Evolutionary conservation across 2,113 vertebrate species (phyloP).

Genomic region (Furnarius figulus): DNA sequence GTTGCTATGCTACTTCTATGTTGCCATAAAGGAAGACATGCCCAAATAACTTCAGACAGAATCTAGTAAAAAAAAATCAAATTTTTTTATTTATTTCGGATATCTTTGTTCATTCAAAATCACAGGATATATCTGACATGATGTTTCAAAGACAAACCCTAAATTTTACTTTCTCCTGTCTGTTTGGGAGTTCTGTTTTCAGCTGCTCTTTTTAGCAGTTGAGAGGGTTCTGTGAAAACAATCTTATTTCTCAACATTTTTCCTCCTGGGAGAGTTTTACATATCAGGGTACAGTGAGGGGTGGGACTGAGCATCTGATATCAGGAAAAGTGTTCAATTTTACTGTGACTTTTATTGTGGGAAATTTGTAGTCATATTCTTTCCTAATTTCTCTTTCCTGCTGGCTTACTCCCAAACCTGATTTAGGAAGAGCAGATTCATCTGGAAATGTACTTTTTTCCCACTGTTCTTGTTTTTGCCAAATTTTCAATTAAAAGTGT

Average conservation of each 20-base stretch:
- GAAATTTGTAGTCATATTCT: background rate
- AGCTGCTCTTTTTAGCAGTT: background rate
- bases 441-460: constrained; percentile 30
- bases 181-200: background rate
- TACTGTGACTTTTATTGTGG: constrained; percentile 7
- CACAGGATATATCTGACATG: background rate
- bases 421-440: constrained; percentile 32
- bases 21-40: background rate
- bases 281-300: background rate
- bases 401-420: constrained; percentile 23
- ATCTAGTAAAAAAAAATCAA: background rate
- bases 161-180: background rate
- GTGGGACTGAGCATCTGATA: background rate
- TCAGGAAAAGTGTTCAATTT: background rate
- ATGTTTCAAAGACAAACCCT: background rate
- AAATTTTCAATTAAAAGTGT: constrained; percentile 42
- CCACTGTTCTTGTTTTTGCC: constrained; percentile 7
- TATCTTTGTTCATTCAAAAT: background rate
- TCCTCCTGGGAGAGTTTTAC: background rate
- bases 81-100: background rate
- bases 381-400: background rate
- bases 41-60: background rate
- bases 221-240: background rate
- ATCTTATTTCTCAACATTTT: background rate
- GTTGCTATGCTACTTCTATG: background rate